Percentiles rank a stretch among this genome's conserved stretches.
phyloP scores from a whole-genome alignment of 1,140 invertebrate species.

The Diorhabda sublineata region DNA sequence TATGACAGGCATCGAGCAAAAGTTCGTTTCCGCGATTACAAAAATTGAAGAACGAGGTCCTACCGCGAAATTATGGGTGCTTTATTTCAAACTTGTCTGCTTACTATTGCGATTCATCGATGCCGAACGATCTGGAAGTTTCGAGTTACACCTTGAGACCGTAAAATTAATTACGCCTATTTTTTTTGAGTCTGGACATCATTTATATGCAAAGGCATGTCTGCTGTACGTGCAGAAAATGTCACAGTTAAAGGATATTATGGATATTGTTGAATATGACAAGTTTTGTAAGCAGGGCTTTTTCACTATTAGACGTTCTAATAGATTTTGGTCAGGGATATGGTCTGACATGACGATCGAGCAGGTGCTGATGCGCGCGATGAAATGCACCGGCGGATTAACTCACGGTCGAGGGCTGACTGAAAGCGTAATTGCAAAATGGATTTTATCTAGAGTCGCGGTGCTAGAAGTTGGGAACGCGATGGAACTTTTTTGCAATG shows the following conservation, averaged over 20 bases:
- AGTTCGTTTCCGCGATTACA: constrained; percentile 10
- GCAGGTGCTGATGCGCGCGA: constrained; percentile 44
- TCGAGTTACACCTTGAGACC: constrained; percentile 38
- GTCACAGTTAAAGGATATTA: constrained; percentile 35
- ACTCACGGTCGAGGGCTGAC: constrained; percentile 32
- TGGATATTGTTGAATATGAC: constrained; percentile 15
- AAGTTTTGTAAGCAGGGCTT: constrained; percentile 26
- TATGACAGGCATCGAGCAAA: not conserved
- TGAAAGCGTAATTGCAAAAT: constrained; percentile 26
- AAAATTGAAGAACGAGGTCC: constrained; percentile 24
- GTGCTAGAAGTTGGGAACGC: constrained; percentile 21
- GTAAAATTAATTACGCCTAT: constrained; percentile 45
- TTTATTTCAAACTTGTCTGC: constrained; percentile 38
- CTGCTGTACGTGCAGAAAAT: constrained; percentile 50
- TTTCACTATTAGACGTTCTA: constrained; percentile 41
- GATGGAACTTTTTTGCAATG: constrained; percentile 27
- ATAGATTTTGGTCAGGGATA: constrained; percentile 46
- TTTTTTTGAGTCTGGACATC: constrained; percentile 48
- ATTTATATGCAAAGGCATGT: constrained; percentile 48
- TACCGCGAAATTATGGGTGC: constrained; percentile 41
- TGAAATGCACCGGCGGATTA: constrained; percentile 39
- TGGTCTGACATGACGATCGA: constrained; percentile 48
- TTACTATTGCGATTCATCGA: constrained; percentile 37
- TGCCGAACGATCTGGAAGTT: constrained; percentile 41
- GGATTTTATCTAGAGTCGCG: constrained; percentile 25